Percentiles rank a stretch among this genome's conserved stretches.
These are phyloP conservation scores for roundworm (Caenorhabditis elegans) DNA, from an alignment of 1,140 invertebrate species.

Conservation along the genomic window DNA sequence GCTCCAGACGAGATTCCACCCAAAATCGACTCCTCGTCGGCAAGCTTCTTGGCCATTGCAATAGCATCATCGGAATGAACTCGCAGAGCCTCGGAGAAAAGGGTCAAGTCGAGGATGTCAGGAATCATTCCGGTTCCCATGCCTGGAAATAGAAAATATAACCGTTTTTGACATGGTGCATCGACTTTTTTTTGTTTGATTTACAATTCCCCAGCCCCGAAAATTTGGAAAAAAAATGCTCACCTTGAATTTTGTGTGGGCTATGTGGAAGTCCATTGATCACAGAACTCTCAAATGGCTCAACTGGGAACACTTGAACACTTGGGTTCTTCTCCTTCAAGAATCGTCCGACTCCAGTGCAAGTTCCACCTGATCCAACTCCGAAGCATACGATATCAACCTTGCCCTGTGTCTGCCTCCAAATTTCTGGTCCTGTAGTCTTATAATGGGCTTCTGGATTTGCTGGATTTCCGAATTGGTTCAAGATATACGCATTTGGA, in stretches of 20 bases:
- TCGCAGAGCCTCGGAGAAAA: slow-evolving; percentile 54
- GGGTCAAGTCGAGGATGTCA: slow-evolving; percentile 46
- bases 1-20: slow-evolving; percentile 55
- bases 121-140: slow-evolving; percentile 60
- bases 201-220: no score
- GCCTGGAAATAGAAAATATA: slow-evolving; percentile 38
- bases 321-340: slow-evolving; percentile 52
- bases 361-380: slow-evolving; percentile 49
- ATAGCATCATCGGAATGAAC: slow-evolving; percentile 59
- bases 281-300: slow-evolving; percentile 49
- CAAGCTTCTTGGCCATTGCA: slow-evolving; percentile 57
- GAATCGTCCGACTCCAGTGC: slow-evolving; percentile 45
- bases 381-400: slow-evolving; percentile 52
- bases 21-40: slow-evolving; percentile 54
- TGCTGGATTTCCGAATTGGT: slow-evolving; percentile 61
- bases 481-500: neutral
- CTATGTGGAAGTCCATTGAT: slow-evolving; percentile 49
- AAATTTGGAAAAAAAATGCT: neutral
- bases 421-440: slow-evolving; percentile 62
- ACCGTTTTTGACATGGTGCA: no score
- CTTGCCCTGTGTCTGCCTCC: slow-evolving; percentile 57
- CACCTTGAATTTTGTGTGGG: slow-evolving; percentile 54
- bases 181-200: no score
- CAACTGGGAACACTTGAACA: slow-evolving; percentile 45
- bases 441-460: slow-evolving; percentile 63